phyloP scores from a whole-genome alignment of 2,797 vertebrate species.

The Scolopax bukidnonensis region DNA sequence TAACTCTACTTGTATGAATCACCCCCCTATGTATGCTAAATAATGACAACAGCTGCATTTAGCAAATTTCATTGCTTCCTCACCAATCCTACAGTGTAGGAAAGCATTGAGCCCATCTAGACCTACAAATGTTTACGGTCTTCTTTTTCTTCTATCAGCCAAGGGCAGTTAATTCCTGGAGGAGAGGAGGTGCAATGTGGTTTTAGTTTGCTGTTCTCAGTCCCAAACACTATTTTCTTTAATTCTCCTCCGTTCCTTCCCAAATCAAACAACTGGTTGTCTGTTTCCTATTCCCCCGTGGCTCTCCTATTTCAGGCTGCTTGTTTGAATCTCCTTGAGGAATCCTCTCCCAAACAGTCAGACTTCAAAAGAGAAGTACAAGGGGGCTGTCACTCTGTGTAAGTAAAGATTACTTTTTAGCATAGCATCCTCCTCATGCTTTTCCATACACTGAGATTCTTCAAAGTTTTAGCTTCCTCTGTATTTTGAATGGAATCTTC shows the following conservation, averaged over 20 bases:
- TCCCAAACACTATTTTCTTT: background rate
- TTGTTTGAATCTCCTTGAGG: conserved; percentile 20
- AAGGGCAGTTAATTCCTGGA: background rate
- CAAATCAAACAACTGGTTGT: background rate
- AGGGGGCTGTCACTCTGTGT: background rate
- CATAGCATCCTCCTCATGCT: background rate
- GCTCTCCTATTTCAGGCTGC: background rate
- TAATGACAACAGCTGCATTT: background rate
- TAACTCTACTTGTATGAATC: background rate
- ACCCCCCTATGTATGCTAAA: background rate
- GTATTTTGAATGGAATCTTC: background rate
- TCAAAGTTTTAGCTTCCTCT: background rate
- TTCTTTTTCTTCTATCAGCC: background rate
- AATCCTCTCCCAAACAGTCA: background rate
- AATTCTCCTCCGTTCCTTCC: background rate
- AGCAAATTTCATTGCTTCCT: background rate
- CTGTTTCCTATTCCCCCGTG: background rate
- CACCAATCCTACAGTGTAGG: background rate
- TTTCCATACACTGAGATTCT: background rate
- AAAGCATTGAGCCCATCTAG: background rate
- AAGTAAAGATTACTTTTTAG: background rate
- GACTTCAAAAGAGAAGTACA: conserved; percentile 27
- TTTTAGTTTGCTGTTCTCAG: background rate
- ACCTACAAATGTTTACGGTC: background rate
- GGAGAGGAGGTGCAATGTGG: background rate